Evolutionary conservation across 30 jellyfish, hydroid and myxozoan genomes (phyloP), one percentile per base, ranked within the genome.

Genomic region (Catostylus mosaicus): DNA sequence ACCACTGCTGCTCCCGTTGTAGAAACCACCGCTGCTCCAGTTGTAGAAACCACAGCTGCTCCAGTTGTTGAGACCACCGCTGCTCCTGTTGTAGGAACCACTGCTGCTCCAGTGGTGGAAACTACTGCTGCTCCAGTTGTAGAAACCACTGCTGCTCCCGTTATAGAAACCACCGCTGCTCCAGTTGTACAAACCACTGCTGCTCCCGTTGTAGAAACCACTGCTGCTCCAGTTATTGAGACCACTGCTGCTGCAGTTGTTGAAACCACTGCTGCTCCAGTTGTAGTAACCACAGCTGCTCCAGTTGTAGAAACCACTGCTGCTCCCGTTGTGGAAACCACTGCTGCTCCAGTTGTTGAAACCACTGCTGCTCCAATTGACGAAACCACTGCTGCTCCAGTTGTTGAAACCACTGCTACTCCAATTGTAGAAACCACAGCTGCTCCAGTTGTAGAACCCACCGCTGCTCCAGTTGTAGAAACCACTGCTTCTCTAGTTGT

Each of bases 281-380:
- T 6, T 11, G 57, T 37, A 20, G 38, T 4, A 0, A 30, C 77
- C n/a, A 75, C 75, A 9, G 75, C 78, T 48, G 87, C 74, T 20
- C 83, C 83, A 33, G 64, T 71, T 71, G 83, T 71, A 2, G 36
- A 71, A 34, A 71, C 83, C 18, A 71, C 83, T 18, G 81, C 83
- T 4, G 72, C 83, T 71, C 64, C 83, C 30, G 64, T 43, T 32
- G 34, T 30, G 27, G 64, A 43, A 68, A 43, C 80, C 10, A 36
- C 64, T 5, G 80, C 80, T 43, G 31, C 35, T 30, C 61, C 80
- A 34, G 64, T 34, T 19, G 67, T 36, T 68, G 64, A 68, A 65
- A 31, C 35, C 10, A 23, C 72, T 7, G 32, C 72, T 30, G 36
- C 72, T 6, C 35, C 72, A n/a, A 22, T 59, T n/a, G 22, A 6